Evolutionary conservation across 2,797 vertebrate species (phyloP).

Genomic region (Chelonia mydas): DNA sequence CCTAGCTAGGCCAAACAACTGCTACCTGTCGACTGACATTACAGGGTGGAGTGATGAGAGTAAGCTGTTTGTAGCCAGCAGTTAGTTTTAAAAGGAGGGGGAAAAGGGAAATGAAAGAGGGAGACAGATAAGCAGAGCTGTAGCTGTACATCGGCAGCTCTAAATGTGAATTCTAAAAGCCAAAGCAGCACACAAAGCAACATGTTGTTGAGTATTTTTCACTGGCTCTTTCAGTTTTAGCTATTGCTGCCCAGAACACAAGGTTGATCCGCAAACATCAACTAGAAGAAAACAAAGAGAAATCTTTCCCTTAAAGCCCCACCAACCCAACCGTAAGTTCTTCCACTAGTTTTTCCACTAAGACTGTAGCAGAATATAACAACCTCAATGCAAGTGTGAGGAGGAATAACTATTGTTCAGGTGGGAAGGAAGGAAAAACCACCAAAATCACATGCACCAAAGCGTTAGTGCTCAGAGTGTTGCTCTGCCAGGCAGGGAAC

Average conservation of each 20-base stretch:
- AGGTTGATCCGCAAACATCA: background rate
- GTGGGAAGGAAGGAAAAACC: background rate
- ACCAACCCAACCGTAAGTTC: background rate
- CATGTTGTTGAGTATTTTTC: background rate
- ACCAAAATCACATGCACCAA: background rate
- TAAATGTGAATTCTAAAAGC: background rate
- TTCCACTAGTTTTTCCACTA: background rate
- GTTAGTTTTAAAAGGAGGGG: background rate
- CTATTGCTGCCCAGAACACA: background rate
- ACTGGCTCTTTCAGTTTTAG: background rate
- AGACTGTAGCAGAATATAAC: background rate
- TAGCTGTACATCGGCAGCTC: background rate
- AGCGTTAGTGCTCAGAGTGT: background rate
- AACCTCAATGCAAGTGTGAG: background rate
- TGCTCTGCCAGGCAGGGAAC: background rate
- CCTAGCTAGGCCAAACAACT: slow-evolving; percentile 80
- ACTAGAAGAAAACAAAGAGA: background rate
- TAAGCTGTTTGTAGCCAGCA: slow-evolving; percentile 74
- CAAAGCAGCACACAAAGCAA: slow-evolving; percentile 12
- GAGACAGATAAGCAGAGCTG: background rate
- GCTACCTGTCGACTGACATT: slow-evolving; percentile 85
- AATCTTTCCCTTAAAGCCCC: background rate
- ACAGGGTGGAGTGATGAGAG: slow-evolving; percentile 70
- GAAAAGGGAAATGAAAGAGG: slow-evolving; percentile 23
- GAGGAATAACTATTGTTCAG: background rate